phyloP scores from a whole-genome alignment of 2,888 invertebrate species.

The Antitype chi region DNA sequence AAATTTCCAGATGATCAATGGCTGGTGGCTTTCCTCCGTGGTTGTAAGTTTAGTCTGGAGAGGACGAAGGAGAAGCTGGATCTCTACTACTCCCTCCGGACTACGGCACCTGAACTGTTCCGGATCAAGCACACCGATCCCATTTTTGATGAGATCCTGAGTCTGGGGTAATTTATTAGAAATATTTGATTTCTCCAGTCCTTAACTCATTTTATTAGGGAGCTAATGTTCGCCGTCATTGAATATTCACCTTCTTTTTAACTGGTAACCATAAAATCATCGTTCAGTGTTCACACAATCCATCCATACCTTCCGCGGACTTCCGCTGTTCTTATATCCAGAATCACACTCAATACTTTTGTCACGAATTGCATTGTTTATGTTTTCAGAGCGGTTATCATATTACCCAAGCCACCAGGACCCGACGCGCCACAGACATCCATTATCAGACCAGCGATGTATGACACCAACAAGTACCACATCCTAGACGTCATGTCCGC shows the following conservation, averaged over 20 bases:
- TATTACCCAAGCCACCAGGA: slow-evolving; percentile 77
- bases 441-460: slow-evolving; percentile 88
- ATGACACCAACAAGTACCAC: slow-evolving; percentile 82
- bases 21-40: slow-evolving; percentile 91
- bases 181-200: neutral
- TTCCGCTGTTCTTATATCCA: neutral
- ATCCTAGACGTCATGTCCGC: slow-evolving; percentile 77
- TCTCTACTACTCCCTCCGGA: slow-evolving; percentile 89
- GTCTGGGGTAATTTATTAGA: slow-evolving; percentile 70
- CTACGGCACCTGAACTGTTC: slow-evolving; percentile 89
- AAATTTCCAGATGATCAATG: slow-evolving; percentile 91
- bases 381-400: slow-evolving; percentile 69
- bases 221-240: neutral
- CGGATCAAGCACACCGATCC: slow-evolving; percentile 70
- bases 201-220: neutral
- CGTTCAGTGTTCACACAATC: neutral
- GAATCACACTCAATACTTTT: no score
- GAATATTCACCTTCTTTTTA: neutral
- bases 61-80: slow-evolving; percentile 92
- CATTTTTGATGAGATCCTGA: slow-evolving; percentile 76
- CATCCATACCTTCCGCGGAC: neutral
- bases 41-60: slow-evolving; percentile 92
- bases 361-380: neutral
- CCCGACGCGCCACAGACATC: slow-evolving; percentile 84
- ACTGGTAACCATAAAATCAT: neutral